Conservation (phyloP, 2,113 vertebrate species). For the Parus major region DNA sequence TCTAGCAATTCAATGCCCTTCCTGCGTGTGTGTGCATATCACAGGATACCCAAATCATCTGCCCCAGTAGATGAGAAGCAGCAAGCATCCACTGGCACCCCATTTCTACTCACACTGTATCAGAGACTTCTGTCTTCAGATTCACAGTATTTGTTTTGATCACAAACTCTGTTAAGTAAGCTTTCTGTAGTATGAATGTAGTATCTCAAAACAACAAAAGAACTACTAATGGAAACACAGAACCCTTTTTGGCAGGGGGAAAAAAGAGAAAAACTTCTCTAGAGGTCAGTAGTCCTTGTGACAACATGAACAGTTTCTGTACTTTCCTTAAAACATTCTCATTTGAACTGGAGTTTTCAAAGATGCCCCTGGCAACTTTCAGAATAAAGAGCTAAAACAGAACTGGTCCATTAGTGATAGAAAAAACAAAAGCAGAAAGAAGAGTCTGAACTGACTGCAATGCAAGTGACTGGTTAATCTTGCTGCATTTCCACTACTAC, state of each 20-base stretch:
- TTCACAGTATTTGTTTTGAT: neutral
- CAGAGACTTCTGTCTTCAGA: neutral
- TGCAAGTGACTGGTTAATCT: neutral
- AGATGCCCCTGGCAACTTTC: neutral
- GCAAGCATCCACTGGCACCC: neutral
- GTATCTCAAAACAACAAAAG: neutral
- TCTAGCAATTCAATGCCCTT: neutral
- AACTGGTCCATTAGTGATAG: neutral
- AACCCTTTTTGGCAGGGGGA: accelerated
- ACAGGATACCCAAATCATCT: neutral
- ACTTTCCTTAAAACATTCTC: neutral
- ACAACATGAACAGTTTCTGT: neutral
- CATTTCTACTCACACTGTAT: neutral
- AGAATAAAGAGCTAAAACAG: neutral
- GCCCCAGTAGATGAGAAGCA: neutral
- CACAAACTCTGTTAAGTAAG: neutral
- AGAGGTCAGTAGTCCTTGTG: neutral
- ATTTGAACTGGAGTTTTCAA: neutral
- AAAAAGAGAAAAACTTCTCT: neutral
- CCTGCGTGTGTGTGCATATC: accelerated
- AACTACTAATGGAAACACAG: neutral
- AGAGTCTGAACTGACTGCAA: neutral
- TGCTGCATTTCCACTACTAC: neutral
- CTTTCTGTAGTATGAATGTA: neutral
- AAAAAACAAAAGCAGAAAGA: neutral